Evolutionary conservation across 2,113 vertebrate genomes (phyloP).

Genomic region (Caranx melampygus): DNA sequence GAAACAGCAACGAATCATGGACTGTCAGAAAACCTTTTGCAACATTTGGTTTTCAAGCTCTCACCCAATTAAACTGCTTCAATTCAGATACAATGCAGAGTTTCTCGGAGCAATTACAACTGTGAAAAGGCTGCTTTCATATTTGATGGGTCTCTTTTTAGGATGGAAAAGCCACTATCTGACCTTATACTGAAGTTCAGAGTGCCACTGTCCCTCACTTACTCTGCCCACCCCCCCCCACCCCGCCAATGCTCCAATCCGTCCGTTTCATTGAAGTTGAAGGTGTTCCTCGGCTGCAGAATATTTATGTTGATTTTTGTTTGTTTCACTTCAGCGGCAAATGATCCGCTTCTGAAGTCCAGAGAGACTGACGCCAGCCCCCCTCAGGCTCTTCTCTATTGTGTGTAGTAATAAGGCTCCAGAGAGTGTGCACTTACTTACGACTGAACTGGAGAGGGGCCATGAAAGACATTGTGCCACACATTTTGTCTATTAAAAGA

Average conservation of each 20-base stretch:
- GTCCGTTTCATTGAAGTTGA: background rate
- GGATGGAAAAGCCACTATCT: conserved; percentile 8
- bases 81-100: conserved; percentile 29
- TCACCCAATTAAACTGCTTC: conserved; percentile 50
- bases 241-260: conserved; percentile 3
- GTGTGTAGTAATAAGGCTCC: conserved; percentile 77
- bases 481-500: conserved; percentile 70
- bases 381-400: conserved; percentile 58
- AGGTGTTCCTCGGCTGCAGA: conserved; percentile 51
- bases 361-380: conserved; percentile 35
- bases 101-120: conserved; percentile 40
- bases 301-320: conserved; percentile 73
- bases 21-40: conserved; percentile 49
- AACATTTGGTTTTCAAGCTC: conserved; percentile 58
- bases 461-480: conserved; percentile 66
- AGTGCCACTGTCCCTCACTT: background rate
- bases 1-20: conserved; percentile 34
- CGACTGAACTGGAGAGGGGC: conserved; percentile 59
- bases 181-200: background rate
- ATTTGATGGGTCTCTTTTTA: conserved; percentile 40
- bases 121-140: conserved; percentile 45
- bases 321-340: conserved; percentile 65
- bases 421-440: conserved; percentile 69
- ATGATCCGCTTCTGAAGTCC: conserved; percentile 55
- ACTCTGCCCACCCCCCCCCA: background rate